Evolutionary conservation across 2,888 invertebrate genomes (phyloP).

Genomic region (Tridacna crocea): DNA sequence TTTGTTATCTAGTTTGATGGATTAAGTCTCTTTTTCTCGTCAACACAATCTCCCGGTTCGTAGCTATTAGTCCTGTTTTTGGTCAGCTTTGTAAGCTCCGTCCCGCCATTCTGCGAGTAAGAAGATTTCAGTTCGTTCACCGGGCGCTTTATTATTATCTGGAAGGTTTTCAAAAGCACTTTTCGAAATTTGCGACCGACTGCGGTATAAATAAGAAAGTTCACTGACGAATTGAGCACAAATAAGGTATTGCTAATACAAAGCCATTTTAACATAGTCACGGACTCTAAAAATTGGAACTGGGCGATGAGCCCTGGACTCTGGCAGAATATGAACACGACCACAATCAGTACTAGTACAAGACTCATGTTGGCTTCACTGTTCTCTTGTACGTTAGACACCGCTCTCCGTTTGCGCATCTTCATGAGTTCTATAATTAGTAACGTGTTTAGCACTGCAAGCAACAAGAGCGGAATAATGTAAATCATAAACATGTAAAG

Average conservation of each 20-base stretch:
- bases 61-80: slow-evolving; percentile 6
- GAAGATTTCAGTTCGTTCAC: slow-evolving; percentile 51
- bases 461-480: slow-evolving; percentile 72
- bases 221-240: slow-evolving; percentile 81
- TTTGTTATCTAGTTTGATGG: not conserved
- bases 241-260: slow-evolving; percentile 79
- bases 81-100: slow-evolving; percentile 52
- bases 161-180: slow-evolving; percentile 73
- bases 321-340: slow-evolving; percentile 82
- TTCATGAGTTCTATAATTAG: slow-evolving; percentile 78
- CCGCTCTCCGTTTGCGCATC: slow-evolving; percentile 73
- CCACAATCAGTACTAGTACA: slow-evolving; percentile 80
- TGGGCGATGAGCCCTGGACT: slow-evolving; percentile 79
- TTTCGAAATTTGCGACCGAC: slow-evolving; percentile 79
- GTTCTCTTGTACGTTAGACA: slow-evolving; percentile 76
- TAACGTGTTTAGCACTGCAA: slow-evolving; percentile 74
- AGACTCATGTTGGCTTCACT: slow-evolving; percentile 80
- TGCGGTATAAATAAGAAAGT: slow-evolving; percentile 81
- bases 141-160: slow-evolving; percentile 56
- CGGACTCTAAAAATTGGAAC: slow-evolving; percentile 71
- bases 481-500: slow-evolving; percentile 75
- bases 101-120: slow-evolving; percentile 48
- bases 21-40: slow-evolving; percentile 48
- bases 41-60: slow-evolving; percentile 38
- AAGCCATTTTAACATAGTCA: slow-evolving; percentile 73